Evolutionary conservation across 2,113 vertebrate genomes (phyloP), one percentile per base, ranked within the genome.

Genomic region (Sminthopsis crassicaudata): DNA sequence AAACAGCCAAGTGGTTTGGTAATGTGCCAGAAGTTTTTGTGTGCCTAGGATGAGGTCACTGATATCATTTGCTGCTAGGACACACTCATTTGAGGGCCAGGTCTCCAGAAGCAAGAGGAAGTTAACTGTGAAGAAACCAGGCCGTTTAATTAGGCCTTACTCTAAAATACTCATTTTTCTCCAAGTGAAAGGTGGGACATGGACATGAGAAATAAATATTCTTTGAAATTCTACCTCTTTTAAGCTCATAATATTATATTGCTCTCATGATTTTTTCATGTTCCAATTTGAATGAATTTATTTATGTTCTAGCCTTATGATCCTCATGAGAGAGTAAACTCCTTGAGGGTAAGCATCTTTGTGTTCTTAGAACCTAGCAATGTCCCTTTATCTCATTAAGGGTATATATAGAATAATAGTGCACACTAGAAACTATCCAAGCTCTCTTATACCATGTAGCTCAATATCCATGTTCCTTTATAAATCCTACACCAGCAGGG

Each of bases 221-320:
- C 93, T 91, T 94, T 95, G 60, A 84, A 93, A 92, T 91, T 94
- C 84, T 94, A 95, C 92, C 22, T 92, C 94, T 94, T 19, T 90
- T 91, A 94, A 90, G 76, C 50, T 94, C 89, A 7, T 42, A 22
- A 2, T 22, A 84, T 5, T 22, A 1, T 84, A n/a, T 76, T n/a
- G 19, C 27, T 76, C 36, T 42, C 67, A 84, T 42, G 36, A 84
- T 8, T 84, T 84, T n/a, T 36, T 84, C 19, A 76, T n/a, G 60
- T 84, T 8, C 67, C 22, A 76, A 84, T 84, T 42, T 84, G 14
- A 10, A 42, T 84, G 16, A 42, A 42, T 84, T 84, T 76, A n/a
- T n/a, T 76, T 22, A 16, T 76, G 67, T n/a, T 76, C 67, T 76
- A 22, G 5, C 42, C 67, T 76, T n/a, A n/a, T 19, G 36, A n/a